These are phyloP conservation scores for Coreoperca whiteheadi DNA, from an alignment of 2,113 vertebrate genomes.

Conservation along the genomic window DNA sequence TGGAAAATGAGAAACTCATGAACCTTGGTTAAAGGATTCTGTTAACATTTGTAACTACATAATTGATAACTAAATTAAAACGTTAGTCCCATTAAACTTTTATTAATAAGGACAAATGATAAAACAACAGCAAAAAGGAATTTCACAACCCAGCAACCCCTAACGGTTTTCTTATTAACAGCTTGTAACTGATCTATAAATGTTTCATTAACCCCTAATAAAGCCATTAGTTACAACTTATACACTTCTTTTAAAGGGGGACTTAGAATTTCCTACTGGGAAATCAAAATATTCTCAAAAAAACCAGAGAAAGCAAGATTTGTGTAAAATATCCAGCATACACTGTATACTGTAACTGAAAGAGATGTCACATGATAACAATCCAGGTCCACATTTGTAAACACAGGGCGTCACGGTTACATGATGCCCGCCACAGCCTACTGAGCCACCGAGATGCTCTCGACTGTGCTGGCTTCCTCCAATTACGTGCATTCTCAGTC, in stretches of 20 bases:
- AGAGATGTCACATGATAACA: constrained; percentile 12
- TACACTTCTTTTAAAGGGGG: not conserved
- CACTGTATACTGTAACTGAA: not conserved
- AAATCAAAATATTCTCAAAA: not conserved
- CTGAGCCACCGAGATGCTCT: constrained; percentile 9
- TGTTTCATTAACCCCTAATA: too few relatives aligned
- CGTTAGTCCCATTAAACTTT: too few relatives aligned
- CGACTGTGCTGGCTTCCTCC: constrained; percentile 50
- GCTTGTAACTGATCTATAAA: too few relatives aligned
- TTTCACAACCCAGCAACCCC: not conserved
- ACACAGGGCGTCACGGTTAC: constrained; percentile 14
- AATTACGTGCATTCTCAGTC: constrained; percentile 56
- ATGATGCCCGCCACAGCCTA: not conserved
- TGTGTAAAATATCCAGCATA: not conserved
- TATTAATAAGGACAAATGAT: too few relatives aligned
- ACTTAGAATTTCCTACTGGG: too few relatives aligned
- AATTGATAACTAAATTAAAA: not conserved
- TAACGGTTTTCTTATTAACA: not conserved
- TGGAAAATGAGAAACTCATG: too few relatives aligned
- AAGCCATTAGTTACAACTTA: not conserved
- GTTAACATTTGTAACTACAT: not conserved
- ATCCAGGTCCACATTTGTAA: constrained; percentile 25
- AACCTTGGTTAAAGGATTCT: not conserved
- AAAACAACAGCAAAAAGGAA: not conserved
- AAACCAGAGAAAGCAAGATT: not conserved